A percentile compares a stretch with the other conserved stretches of the same genome.
Evolutionary conservation across 1,140 invertebrate genomes (phyloP).

Genomic region (Drosophila subpulchrella): DNA sequence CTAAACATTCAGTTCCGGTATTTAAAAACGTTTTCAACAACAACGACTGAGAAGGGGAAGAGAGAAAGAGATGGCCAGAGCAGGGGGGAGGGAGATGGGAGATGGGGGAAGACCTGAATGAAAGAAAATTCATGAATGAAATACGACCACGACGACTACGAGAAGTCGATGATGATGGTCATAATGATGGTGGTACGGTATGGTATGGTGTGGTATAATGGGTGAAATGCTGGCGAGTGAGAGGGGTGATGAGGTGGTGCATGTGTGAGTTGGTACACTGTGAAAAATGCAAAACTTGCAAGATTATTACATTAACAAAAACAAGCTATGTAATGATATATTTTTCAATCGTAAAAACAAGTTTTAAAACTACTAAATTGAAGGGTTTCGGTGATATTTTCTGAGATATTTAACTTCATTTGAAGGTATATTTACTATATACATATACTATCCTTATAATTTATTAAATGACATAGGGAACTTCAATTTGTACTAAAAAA

Average conservation of each 20-base stretch:
- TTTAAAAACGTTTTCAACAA: constrained; percentile 81
- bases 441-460: no score
- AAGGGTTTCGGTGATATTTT: no score
- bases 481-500: no score
- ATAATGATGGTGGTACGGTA: constrained; percentile 24
- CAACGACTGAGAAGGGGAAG: constrained; percentile 32
- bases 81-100: background rate
- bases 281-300: background rate
- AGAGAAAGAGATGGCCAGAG: constrained; percentile 2
- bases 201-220: constrained; percentile 40
- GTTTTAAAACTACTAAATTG: no score
- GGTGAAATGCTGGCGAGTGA: constrained; percentile 26
- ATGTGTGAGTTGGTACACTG: constrained; percentile 4
- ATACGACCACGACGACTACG: constrained; percentile 68
- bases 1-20: constrained; percentile 83
- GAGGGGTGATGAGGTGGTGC: constrained; percentile 24
- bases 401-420: no score
- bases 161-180: constrained; percentile 39
- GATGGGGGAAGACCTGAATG: constrained; percentile 59
- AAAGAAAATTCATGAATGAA: constrained; percentile 84
- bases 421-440: no score
- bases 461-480: no score
- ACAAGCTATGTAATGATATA: no score
- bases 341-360: no score
- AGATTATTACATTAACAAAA: no score